These are phyloP conservation scores for Charaxes varanes DNA, from an alignment of 1,140 invertebrate species.

Conservation along the genomic window DNA sequence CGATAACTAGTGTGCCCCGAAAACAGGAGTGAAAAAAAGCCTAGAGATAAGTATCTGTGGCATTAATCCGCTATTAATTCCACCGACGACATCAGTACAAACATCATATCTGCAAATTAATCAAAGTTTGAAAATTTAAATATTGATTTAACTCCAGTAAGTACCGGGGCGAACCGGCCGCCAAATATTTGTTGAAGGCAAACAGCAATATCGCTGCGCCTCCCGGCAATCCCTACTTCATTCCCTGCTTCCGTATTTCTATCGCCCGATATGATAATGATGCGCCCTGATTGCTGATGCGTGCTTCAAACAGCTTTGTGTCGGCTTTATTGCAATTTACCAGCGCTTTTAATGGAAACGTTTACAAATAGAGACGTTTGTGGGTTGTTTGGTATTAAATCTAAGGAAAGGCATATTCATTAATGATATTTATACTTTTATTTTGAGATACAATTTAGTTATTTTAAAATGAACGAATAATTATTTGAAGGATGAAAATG, in stretches of 20 bases:
- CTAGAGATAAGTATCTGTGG: no score
- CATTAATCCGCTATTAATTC: slow-evolving; percentile 25
- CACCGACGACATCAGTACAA: slow-evolving; percentile 54
- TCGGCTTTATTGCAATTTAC: slow-evolving; percentile 33
- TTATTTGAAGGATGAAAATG: no score
- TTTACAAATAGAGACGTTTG: slow-evolving; percentile 17
- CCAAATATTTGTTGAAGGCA: slow-evolving; percentile 57
- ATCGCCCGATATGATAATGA: slow-evolving; percentile 59
- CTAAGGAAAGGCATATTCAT: no score
- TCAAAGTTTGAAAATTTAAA: slow-evolving; percentile 72
- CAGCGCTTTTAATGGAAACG: slow-evolving; percentile 23
- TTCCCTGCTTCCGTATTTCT: slow-evolving; percentile 40
- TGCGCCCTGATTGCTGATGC: slow-evolving; percentile 45
- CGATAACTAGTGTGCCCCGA: no score
- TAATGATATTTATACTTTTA: no score
- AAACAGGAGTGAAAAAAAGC: no score
- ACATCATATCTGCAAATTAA: slow-evolving; percentile 68
- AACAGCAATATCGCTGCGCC: slow-evolving; percentile 68
- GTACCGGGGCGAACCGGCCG: slow-evolving; percentile 46
- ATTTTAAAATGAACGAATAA: no score
- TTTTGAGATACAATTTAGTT: no score
- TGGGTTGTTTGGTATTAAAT: background rate
- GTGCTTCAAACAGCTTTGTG: slow-evolving; percentile 32
- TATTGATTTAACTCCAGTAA: slow-evolving; percentile 71
- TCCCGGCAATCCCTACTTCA: slow-evolving; percentile 45